A percentile compares a stretch with the other conserved stretches of the same genome.
Conservation (phyloP, 2,797 vertebrate species). For the Enteromius fasciolatus region DNA sequence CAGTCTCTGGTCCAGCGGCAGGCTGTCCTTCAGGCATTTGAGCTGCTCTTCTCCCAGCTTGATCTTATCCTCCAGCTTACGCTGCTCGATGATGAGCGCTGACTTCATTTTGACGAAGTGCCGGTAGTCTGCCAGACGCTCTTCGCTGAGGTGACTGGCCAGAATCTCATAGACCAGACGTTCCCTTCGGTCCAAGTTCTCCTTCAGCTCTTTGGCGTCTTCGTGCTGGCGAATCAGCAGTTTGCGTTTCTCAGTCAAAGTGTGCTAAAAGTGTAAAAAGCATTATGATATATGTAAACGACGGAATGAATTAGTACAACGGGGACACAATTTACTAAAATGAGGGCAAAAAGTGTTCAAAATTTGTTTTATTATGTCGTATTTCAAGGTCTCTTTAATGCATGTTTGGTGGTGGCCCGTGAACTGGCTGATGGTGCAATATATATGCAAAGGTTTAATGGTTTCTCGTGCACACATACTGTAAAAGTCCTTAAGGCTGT, state of each 20-base stretch:
- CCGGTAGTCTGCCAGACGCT: conserved; percentile 88
- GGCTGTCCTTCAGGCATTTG: conserved; percentile 89
- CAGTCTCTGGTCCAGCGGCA: conserved; percentile 75
- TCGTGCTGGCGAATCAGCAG: conserved; percentile 89
- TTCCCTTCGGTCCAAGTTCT: conserved; percentile 91
- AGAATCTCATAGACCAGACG: conserved; percentile 84
- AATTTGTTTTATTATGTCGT: too few relatives aligned
- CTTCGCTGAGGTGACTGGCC: conserved; percentile 83
- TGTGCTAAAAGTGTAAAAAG: conserved; percentile 73
- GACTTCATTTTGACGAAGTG: conserved; percentile 98
- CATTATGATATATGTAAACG: neutral
- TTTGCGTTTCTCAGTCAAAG: conserved; percentile 86
- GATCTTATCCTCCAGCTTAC: conserved; percentile 94
- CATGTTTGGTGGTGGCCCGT: too few relatives aligned
- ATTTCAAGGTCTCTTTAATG: too few relatives aligned
- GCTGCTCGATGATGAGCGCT: conserved; percentile 91
- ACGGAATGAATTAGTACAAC: too few relatives aligned
- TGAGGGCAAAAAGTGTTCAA: too few relatives aligned
- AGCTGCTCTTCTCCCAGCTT: conserved; percentile 95
- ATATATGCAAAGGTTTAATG: too few relatives aligned
- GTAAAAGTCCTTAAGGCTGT: too few relatives aligned
- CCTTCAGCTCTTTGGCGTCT: conserved; percentile 94
- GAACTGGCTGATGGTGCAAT: too few relatives aligned
- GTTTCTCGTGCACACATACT: too few relatives aligned
- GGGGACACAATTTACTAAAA: neutral